These are phyloP conservation scores for Zaprionus kolodkinae DNA, from an alignment of 1,140 invertebrate species.

Conservation along the genomic window DNA sequence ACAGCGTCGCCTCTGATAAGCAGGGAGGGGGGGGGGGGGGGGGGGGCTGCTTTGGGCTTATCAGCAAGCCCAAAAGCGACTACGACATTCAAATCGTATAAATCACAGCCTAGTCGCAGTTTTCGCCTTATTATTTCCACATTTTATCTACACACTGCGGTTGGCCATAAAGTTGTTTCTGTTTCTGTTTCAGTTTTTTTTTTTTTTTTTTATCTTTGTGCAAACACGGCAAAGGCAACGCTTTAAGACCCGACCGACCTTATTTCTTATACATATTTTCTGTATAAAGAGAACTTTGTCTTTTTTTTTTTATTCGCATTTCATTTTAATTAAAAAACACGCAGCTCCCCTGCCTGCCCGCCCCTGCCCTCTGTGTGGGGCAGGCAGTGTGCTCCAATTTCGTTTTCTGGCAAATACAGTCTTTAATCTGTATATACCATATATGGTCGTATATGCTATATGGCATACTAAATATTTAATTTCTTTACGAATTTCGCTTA, in stretches of 20 bases:
- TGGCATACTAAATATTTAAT: slow-evolving; percentile 6
- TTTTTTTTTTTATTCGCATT: slow-evolving; percentile 3
- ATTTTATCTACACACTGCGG: slow-evolving; percentile 77
- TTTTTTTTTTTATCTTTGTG: slow-evolving; percentile 80
- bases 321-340: slow-evolving; percentile 47
- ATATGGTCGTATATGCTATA: background rate
- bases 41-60: slow-evolving; percentile 45
- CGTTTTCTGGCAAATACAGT: slow-evolving; percentile 12
- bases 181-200: slow-evolving; percentile 60
- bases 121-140: slow-evolving; percentile 59
- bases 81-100: slow-evolving; percentile 73
- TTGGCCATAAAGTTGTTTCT: slow-evolving; percentile 71
- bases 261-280: slow-evolving; percentile 60
- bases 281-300: slow-evolving; percentile 38
- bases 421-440: background rate
- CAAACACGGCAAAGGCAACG: slow-evolving; percentile 64
- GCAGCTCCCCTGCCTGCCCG: background rate
- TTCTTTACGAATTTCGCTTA: background rate
- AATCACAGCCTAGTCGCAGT: slow-evolving; percentile 75
- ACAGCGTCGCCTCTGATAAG: slow-evolving; percentile 41
- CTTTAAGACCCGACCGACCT: slow-evolving; percentile 72
- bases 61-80: slow-evolving; percentile 46
- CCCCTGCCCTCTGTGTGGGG: no score
- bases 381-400: slow-evolving; percentile 1
- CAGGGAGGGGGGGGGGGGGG: no score